Conservation (phyloP, 1,140 invertebrate species). For the Pseudoatta argentina region DNA sequence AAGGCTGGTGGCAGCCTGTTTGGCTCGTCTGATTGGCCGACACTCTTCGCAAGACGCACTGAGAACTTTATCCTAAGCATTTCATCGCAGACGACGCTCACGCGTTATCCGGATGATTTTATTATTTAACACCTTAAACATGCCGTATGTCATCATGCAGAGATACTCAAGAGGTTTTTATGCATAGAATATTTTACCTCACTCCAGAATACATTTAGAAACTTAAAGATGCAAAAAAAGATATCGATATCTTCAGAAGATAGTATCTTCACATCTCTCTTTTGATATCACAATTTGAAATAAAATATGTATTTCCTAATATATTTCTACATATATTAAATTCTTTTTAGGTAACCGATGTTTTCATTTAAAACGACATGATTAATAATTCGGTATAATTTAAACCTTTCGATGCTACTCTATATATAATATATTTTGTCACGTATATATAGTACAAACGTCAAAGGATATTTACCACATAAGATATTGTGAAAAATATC, state of each 20-base stretch:
- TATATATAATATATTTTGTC: too few species aligned
- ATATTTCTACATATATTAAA: background rate
- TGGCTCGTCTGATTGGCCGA: slow-evolving; percentile 65
- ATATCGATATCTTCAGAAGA: background rate
- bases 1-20: slow-evolving; percentile 67
- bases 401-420: background rate
- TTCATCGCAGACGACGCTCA: slow-evolving; percentile 49
- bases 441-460: too few species aligned
- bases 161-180: slow-evolving; percentile 19
- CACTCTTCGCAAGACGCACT: slow-evolving; percentile 44
- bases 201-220: background rate
- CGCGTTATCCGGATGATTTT: slow-evolving; percentile 65
- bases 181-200: background rate
- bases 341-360: background rate
- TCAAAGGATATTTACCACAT: too few species aligned
- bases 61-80: slow-evolving; percentile 60
- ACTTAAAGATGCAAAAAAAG: background rate
- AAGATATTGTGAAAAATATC: too few species aligned
- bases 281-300: background rate
- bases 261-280: background rate
- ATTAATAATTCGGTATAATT: background rate
- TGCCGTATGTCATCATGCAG: slow-evolving; percentile 15
- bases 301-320: background rate
- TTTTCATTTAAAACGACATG: background rate
- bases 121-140: slow-evolving; percentile 66